Evolutionary conservation across 2,113 vertebrate genomes (phyloP).

Genomic region (Nesogale talazaci): DNA sequence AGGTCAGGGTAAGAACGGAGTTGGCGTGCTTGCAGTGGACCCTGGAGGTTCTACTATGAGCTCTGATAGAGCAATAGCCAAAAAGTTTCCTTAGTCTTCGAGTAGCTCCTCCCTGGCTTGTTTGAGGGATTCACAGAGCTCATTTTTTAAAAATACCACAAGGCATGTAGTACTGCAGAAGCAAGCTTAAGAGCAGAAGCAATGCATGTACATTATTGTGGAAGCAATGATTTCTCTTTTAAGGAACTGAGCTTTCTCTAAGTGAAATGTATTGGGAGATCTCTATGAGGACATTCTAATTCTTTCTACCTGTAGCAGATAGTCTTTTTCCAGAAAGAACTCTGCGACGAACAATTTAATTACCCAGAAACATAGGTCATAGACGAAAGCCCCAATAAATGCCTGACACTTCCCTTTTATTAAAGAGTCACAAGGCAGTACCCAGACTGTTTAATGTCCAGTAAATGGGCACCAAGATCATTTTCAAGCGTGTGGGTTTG

Average conservation of each 20-base stretch:
- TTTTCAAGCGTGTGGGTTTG: background rate
- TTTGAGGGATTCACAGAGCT: background rate
- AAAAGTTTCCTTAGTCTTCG: background rate
- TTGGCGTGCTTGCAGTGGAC: background rate
- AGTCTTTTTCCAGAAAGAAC: conserved; percentile 3
- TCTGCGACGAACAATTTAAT: background rate
- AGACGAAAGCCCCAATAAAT: background rate
- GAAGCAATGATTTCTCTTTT: background rate
- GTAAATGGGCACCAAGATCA: background rate
- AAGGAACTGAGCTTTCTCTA: background rate
- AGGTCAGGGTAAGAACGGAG: too few species aligned
- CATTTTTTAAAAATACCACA: background rate
- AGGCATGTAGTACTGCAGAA: background rate
- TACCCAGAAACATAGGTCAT: background rate
- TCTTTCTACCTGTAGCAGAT: background rate
- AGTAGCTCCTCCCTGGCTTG: background rate
- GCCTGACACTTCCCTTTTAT: conserved; percentile 23
- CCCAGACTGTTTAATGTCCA: background rate
- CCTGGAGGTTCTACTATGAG: background rate
- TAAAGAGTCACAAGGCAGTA: background rate
- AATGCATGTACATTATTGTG: background rate
- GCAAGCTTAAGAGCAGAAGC: background rate
- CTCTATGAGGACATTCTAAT: conserved; percentile 27
- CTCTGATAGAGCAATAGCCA: background rate
- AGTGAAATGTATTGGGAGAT: background rate